Conservation (phyloP, 2,888 invertebrate genomes). For the Leptothorax acervorum region DNA sequence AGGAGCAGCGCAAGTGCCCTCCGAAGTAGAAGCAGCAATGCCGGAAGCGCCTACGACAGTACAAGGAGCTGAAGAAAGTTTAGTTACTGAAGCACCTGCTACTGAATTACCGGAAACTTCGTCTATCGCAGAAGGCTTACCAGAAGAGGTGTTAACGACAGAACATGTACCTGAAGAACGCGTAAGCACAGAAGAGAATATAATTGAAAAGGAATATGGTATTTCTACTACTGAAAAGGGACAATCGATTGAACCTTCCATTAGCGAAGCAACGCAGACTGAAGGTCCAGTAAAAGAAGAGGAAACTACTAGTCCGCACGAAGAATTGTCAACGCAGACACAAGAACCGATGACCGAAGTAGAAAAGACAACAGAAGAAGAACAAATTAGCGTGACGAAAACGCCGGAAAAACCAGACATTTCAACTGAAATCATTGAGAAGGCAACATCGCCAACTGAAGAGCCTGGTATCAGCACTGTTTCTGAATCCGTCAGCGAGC, state of each 20-base stretch:
- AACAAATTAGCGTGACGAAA: conserved; percentile 26
- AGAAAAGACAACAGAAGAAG: conserved; percentile 49
- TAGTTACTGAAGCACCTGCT: conserved; percentile 40
- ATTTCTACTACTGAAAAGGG: neutral
- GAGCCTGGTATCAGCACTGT: conserved; percentile 11
- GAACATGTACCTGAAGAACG: conserved; percentile 40
- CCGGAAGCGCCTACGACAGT: conserved; percentile 21
- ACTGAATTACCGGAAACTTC: conserved; percentile 39
- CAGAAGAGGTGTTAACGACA: conserved; percentile 42
- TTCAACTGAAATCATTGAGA: conserved; percentile 29
- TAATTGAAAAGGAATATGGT: conserved; percentile 46
- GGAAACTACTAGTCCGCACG: conserved; percentile 57
- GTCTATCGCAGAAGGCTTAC: conserved; percentile 39
- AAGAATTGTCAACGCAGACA: conserved; percentile 56
- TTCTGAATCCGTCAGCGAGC: conserved; percentile 38
- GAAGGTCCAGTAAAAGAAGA: conserved; percentile 61
- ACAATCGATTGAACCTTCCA: conserved; percentile 53
- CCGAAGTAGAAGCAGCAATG: conserved; percentile 20
- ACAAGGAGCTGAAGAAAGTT: conserved; percentile 17
- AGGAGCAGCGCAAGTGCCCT: conserved; percentile 49
- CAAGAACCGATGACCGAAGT: conserved; percentile 63
- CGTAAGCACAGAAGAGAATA: conserved; percentile 45
- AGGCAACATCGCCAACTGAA: conserved; percentile 35
- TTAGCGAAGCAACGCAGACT: conserved; percentile 58
- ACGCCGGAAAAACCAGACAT: conserved; percentile 37